Evolutionary conservation across 2,113 vertebrate species (phyloP).

Genomic region (Tetrax tetrax): DNA sequence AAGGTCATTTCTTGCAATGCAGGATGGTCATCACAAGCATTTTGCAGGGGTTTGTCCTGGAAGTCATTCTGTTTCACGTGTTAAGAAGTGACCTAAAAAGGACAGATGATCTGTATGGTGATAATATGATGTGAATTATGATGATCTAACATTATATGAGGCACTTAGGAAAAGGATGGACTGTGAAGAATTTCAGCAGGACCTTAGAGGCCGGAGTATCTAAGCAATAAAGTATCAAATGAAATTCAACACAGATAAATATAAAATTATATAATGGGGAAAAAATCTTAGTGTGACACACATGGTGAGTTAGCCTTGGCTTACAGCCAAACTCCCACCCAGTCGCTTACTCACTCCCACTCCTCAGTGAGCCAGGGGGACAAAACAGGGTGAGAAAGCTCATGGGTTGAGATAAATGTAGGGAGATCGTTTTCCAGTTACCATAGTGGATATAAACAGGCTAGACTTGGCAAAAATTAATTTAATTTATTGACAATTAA

Average conservation of each 20-base stretch:
- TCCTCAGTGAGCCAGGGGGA: background rate
- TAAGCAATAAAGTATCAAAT: background rate
- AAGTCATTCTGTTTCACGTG: background rate
- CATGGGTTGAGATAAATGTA: background rate
- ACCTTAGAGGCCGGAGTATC: background rate
- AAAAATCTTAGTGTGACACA: background rate
- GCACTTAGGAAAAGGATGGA: background rate
- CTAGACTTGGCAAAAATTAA: background rate
- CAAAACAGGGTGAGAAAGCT: background rate
- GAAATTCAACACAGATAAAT: background rate
- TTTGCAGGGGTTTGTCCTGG: background rate
- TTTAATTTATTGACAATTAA: background rate
- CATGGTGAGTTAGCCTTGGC: background rate
- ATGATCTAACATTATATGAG: background rate
- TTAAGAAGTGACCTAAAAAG: background rate
- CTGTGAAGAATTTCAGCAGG: background rate
- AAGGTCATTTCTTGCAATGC: background rate
- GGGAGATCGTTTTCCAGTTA: background rate
- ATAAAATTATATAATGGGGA: background rate
- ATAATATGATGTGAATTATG: background rate
- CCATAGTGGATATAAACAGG: accelerated
- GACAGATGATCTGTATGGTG: background rate
- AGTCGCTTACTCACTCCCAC: background rate
- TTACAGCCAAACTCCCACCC: background rate
- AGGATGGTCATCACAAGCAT: background rate